Conservation (phyloP, 2,888 invertebrate species). For the Lasioglossum zephyrum region DNA sequence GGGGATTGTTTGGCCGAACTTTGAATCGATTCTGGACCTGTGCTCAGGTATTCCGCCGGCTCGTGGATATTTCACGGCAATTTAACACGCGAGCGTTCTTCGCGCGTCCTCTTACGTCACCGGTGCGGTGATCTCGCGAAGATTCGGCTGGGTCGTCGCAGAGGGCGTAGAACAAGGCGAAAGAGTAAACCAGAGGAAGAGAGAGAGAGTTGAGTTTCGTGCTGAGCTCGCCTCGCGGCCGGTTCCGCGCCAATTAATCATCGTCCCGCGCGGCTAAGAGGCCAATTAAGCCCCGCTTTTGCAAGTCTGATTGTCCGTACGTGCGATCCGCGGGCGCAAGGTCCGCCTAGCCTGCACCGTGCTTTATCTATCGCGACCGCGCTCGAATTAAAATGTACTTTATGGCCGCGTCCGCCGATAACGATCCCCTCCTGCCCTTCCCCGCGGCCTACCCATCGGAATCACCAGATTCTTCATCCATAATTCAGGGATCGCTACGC, state of each 20-base stretch:
- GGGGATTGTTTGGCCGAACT: neutral
- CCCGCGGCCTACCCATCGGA: neutral
- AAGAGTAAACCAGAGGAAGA: neutral
- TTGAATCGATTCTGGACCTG: neutral
- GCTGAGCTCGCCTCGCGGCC: conserved; percentile 42
- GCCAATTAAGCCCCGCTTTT: conserved; percentile 79
- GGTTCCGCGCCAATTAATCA: conserved; percentile 76
- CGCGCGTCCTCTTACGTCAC: conserved; percentile 17
- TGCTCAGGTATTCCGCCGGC: neutral
- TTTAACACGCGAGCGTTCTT: conserved; percentile 23
- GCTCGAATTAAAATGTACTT: conserved; percentile 74
- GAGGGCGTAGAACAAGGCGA: neutral
- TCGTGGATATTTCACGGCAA: conserved; percentile 38
- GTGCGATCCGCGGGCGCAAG: conserved; percentile 44
- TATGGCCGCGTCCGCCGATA: conserved; percentile 74
- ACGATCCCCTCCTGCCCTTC: conserved; percentile 51
- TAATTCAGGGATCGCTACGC: neutral
- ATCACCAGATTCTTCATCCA: neutral
- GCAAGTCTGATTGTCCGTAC: conserved; percentile 80
- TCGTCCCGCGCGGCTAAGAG: conserved; percentile 73
- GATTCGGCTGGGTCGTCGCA: conserved; percentile 35
- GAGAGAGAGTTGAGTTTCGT: conserved; percentile 23
- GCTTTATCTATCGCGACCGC: conserved; percentile 60
- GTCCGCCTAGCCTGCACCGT: conserved; percentile 40
- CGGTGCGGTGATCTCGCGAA: conserved; percentile 21